These are phyloP conservation scores for Condylura cristata DNA, from an alignment of 2,113 vertebrate genomes.

Conservation along the genomic window DNA sequence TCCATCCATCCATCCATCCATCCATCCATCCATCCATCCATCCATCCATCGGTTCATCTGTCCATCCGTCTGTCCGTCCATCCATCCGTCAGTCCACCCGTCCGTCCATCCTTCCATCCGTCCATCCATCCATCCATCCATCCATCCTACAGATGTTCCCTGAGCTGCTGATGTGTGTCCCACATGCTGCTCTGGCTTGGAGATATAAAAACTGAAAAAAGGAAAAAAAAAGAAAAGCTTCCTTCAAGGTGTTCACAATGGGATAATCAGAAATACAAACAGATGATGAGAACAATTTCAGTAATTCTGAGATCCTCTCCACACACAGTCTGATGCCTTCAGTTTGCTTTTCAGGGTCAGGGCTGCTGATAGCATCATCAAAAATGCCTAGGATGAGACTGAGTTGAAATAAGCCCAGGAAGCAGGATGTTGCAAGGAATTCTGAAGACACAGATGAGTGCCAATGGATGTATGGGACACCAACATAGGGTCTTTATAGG, in stretches of 20 bases:
- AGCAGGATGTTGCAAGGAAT: background rate
- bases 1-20: background rate
- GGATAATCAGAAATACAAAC: background rate
- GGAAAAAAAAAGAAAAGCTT: background rate
- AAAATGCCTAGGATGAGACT: background rate
- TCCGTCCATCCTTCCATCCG: background rate
- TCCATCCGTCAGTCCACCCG: background rate
- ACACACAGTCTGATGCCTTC: background rate
- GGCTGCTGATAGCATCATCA: too few species aligned
- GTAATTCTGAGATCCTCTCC: background rate
- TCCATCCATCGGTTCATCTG: too few species aligned
- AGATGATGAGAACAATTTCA: background rate
- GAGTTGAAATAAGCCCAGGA: background rate
- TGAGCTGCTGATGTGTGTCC: too few species aligned
- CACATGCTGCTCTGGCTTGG: background rate
- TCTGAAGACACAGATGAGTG: background rate
- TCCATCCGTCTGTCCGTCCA: too few species aligned
- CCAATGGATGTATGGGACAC: rapidly evolving
- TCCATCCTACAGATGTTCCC: background rate
- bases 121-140: background rate
- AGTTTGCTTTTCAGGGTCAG: background rate
- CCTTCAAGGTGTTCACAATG: background rate
- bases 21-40: background rate
- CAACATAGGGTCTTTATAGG: background rate
- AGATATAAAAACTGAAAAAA: background rate